These are phyloP conservation scores for Colletes gigas DNA, from an alignment of 1,140 invertebrate genomes.

Conservation along the genomic window DNA sequence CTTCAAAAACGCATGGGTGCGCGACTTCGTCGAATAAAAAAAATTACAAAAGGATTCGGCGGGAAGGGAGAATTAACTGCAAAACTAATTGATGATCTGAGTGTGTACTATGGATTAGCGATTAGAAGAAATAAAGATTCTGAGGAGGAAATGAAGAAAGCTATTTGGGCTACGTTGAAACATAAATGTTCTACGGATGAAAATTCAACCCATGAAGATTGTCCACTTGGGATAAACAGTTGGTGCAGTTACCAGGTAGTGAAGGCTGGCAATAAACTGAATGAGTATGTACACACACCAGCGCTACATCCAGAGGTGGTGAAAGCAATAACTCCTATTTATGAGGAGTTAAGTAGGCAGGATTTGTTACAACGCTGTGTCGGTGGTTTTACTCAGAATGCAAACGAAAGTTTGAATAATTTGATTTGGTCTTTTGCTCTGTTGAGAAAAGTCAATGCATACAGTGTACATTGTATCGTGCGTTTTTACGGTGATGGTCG, in stretches of 20 bases:
- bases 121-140: background rate
- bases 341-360: background rate
- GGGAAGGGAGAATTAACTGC: background rate
- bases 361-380: slow-evolving; percentile 1
- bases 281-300: background rate
- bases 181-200: background rate
- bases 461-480: no score
- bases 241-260: background rate
- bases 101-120: background rate
- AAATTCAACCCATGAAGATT: background rate
- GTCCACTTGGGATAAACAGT: background rate
- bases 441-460: no score
- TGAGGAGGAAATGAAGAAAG: background rate
- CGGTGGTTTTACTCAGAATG: background rate
- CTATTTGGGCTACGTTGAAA: background rate
- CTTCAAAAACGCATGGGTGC: slow-evolving; percentile 26
- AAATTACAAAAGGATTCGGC: background rate
- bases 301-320: no score
- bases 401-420: background rate
- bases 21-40: slow-evolving; percentile 9
- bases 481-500: no score
- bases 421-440: background rate
- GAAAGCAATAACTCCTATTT: slow-evolving; percentile 17
- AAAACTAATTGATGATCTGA: background rate
- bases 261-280: background rate